Base-by-base conservation (phyloP, 1,140 invertebrate genomes). In the Hetaerina americana region DNA sequence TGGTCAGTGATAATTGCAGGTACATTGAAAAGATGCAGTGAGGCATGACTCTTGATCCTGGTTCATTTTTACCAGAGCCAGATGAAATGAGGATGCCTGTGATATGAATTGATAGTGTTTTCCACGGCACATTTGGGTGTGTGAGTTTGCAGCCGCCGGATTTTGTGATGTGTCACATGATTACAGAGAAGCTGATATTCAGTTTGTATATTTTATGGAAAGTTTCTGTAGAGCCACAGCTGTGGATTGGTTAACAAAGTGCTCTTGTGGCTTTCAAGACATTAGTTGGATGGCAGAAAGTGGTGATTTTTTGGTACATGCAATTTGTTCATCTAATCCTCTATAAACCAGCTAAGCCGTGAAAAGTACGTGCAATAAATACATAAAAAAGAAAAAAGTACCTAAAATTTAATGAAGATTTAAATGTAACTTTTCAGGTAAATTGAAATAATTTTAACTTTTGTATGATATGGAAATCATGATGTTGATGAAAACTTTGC, bases 191-290 rank as follows among this genome's bases (percentile, higher is more conserved):
- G 40, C 40, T 57, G 40, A 57, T 57, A 57, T 57, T 57, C 40
- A 57, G 40, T 57, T 57, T 57, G 40, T 57, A 57, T 57, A 57
- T 57, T 57, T 57, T 57, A 57, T 57, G 40, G 40, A 57, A 57
- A 57, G 40, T 57, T 57, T 57, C 40, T 57, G 40, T 57, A 57
- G 40, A n/a, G 40, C 40, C 40, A 57, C 40, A 12, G 22, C 15
- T 12, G 40, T 57, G 40, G 40, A 12, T 57, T 57, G 40, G 40
- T 57, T 18, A 57, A 57, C 40, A 57, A 57, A 57, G 40, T 57
- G 40, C 40, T 57, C 40, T 57, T 57, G 40, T 57, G 40, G 40
- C 40, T 57, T 57, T 57, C 15, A 57, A 57, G 40, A 57, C 40
- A 40, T 40, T 57, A 57, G 40, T 57, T 12, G 22, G 15, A 57